Conservation (phyloP, 2,888 invertebrate genomes). For the Gryllus longicercus region DNA sequence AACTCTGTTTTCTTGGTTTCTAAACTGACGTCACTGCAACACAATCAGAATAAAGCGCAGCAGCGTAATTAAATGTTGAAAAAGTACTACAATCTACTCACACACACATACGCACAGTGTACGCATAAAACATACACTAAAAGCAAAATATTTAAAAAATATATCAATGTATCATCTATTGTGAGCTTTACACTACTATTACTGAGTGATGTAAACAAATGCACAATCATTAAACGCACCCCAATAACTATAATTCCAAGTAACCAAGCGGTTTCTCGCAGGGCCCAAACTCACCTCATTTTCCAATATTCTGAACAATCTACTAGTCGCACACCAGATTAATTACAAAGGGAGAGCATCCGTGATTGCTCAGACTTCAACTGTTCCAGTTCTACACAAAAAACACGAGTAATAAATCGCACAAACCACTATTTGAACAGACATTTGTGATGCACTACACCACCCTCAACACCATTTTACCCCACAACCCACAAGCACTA, state of each 20-base stretch:
- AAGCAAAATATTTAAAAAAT: no score
- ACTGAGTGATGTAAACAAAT: not conserved
- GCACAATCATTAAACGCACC: not conserved
- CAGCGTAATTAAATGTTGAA: no score
- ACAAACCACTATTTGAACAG: conserved; percentile 30
- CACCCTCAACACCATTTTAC: conserved; percentile 36
- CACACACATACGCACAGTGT: no score
- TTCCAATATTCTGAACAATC: conserved; percentile 22
- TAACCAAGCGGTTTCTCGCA: no score
- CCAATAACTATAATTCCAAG: not conserved
- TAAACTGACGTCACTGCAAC: no score
- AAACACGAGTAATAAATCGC: conserved; percentile 12
- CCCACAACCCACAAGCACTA: conserved; percentile 29
- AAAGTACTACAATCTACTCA: no score
- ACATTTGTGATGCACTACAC: conserved; percentile 35
- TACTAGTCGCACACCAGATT: not conserved
- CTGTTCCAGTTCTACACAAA: conserved; percentile 18
- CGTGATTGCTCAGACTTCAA: conserved; percentile 20
- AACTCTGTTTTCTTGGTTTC: no score
- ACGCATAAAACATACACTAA: no score
- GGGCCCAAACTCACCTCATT: conserved; percentile 25
- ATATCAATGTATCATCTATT: no score
- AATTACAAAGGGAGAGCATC: conserved; percentile 26
- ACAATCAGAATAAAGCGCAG: no score
- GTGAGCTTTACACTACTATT: not conserved